Evolutionary conservation across 2,113 vertebrate genomes (phyloP).

Genomic region (Lonchura striata): DNA sequence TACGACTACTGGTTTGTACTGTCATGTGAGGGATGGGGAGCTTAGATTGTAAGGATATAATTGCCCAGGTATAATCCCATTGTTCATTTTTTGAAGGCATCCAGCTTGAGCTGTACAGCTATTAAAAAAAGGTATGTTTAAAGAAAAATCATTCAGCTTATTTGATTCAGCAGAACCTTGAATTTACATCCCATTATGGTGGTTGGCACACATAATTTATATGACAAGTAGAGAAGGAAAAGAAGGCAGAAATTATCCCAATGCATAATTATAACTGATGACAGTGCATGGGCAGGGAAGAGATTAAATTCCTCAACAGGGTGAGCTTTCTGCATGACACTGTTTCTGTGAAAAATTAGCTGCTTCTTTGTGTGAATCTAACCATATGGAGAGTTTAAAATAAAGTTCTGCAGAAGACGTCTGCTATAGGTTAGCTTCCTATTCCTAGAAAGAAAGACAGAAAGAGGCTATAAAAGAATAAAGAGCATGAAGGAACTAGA

Average conservation of each 20-base stretch:
- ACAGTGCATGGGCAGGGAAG: not conserved
- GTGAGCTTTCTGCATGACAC: not conserved
- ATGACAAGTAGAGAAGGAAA: not conserved
- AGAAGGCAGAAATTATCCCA: not conserved
- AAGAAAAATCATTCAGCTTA: not conserved
- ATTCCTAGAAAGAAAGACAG: not conserved
- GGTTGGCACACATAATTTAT: not conserved
- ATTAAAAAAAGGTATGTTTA: not conserved
- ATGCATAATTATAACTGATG: not conserved
- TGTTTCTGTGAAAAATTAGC: not conserved
- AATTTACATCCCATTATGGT: not conserved
- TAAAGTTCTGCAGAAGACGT: not conserved
- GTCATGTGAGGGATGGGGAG: not conserved
- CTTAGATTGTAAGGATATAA: not conserved
- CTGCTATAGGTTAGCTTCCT: not conserved
- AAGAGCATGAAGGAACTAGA: not conserved
- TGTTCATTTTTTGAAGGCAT: not conserved
- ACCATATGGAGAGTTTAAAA: not conserved
- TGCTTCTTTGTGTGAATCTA: not conserved
- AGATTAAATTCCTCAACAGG: not conserved
- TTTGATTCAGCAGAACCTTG: not conserved
- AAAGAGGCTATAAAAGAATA: not conserved
- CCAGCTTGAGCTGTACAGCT: not conserved
- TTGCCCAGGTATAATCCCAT: not conserved
- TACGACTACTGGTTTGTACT: not conserved